These are phyloP conservation scores for Mycogona germanica DNA, from an alignment of 2,888 invertebrate genomes.

Conservation along the genomic window DNA sequence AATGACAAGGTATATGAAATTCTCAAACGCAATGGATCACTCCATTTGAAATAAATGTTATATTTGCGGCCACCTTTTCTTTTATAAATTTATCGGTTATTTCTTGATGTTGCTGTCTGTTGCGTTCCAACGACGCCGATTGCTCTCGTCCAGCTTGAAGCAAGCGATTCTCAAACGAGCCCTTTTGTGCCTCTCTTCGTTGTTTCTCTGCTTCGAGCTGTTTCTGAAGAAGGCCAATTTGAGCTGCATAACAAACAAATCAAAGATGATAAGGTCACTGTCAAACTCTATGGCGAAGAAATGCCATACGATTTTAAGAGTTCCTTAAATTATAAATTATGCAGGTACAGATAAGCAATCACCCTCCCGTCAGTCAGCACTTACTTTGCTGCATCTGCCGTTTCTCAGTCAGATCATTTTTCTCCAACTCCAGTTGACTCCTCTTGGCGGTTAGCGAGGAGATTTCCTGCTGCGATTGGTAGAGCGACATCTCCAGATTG, in stretches of 20 bases:
- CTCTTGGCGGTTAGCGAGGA: slow-evolving; percentile 33
- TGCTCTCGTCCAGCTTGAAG: slow-evolving; percentile 49
- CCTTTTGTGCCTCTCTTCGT: slow-evolving; percentile 34
- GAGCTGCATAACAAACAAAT: slow-evolving; percentile 27
- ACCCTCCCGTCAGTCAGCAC: no score
- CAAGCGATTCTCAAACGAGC: slow-evolving; percentile 62
- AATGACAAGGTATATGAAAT: no score
- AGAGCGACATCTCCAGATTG: slow-evolving; percentile 34
- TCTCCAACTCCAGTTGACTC: slow-evolving; percentile 37
- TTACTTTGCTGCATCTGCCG: slow-evolving; percentile 35
- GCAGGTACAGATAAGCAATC: no score
- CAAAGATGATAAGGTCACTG: no score
- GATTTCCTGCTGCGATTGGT: slow-evolving; percentile 32
- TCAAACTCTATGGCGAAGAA: no score
- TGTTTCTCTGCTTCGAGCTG: slow-evolving; percentile 34
- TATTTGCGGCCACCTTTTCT: slow-evolving; percentile 31
- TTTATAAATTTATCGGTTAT: slow-evolving; percentile 34
- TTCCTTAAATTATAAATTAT: no score
- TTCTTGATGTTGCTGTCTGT: slow-evolving; percentile 36
- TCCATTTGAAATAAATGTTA: not conserved
- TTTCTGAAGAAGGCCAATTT: slow-evolving; percentile 31
- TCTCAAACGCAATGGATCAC: no score
- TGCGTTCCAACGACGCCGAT: slow-evolving; percentile 33
- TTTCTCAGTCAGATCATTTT: slow-evolving; percentile 36
- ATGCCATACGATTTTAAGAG: no score